phyloP scores from a whole-genome alignment of 2,113 vertebrate species.

The Marcusenius ussheri region DNA sequence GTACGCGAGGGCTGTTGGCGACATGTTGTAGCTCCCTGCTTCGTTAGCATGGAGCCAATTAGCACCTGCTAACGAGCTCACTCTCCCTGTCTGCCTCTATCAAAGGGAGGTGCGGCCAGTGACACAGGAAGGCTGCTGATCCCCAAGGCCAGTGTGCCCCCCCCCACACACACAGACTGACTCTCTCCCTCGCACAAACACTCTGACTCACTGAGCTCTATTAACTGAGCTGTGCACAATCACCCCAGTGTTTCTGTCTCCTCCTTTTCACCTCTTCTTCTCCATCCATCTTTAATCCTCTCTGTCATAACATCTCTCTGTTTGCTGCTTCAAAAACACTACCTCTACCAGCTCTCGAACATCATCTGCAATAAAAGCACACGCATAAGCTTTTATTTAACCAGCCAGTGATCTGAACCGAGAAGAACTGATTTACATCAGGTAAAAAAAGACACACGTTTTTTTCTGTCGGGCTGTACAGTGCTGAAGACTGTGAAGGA shows the following conservation, averaged over 20 bases:
- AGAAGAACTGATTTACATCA: not conserved
- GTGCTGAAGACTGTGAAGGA: not conserved
- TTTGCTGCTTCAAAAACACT: not conserved
- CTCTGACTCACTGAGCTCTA: slow-evolving; percentile 15
- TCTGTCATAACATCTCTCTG: not conserved
- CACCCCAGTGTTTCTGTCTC: not conserved
- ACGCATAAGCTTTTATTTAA: not conserved
- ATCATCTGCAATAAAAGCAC: not conserved
- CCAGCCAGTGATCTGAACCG: not conserved
- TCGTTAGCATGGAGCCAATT: slow-evolving; percentile 41
- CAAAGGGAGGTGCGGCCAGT: slow-evolving; percentile 18
- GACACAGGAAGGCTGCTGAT: slow-evolving; percentile 15
- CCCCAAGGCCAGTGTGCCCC: slow-evolving; percentile 7
- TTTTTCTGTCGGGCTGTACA: not conserved
- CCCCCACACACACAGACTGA: not conserved
- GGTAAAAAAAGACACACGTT: not conserved
- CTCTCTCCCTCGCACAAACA: slow-evolving; percentile 6
- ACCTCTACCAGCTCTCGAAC: not conserved
- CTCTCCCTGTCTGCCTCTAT: slow-evolving; percentile 19
- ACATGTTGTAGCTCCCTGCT: slow-evolving; percentile 35
- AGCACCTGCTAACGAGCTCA: slow-evolving; percentile 43
- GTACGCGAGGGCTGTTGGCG: slow-evolving; percentile 20
- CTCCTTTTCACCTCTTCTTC: not conserved
- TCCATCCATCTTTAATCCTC: slow-evolving; percentile 33
- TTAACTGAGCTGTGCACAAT: slow-evolving; percentile 2